Base-by-base conservation (phyloP, 2,888 invertebrate genomes). In the Limnephilus rhombicus region DNA sequence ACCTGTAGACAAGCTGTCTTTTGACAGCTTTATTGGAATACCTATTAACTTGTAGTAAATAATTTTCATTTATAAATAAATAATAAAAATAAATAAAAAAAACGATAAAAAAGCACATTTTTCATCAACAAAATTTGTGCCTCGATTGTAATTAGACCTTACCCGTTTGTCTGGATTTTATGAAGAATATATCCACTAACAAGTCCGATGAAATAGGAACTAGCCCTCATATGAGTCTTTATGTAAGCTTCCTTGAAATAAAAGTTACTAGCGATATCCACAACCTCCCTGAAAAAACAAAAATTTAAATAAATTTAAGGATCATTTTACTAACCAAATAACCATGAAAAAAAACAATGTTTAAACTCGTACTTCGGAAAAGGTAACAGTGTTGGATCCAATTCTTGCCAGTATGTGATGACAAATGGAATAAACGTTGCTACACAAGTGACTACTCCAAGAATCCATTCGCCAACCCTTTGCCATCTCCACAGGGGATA, bases 171-270 rank as follows among this genome's bases (percentile, higher is more conserved):
- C 95, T 98, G 97, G 92, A 98, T 96, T 93, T 96, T 95, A 95
- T 98, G 97, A 9, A 97, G 95, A 31, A 97, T 94, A 94, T 97
- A 97, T 53, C 97, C 98, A 24, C 97, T 97, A 24, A 97, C 94
- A 88, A 98, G 94, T 9, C 98, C 98, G 94, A 97, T 96, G 92
- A 97, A 96, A 94, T 98, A 98, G 0, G 97, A 96, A n/a, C 96
- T 96, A 94, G 97, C 97, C 94, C 97, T 96, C 97, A 98, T 97
- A 94, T 98, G 98, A 0, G 98, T 98, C 94, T 97, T 98, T n/a
- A 97, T 97, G 94, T 98, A 98, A 0, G 96, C 96, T 92, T 96
- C 96, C 83, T 96, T 96, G 94, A 97, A 98, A 94, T 97, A 98
- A 90, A 95, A 95, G 94, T 98, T 98, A 1, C 95, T 95, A 3